Evolutionary conservation across 2,888 invertebrate species (phyloP).

Genomic region (Pterobdella sp.): DNA sequence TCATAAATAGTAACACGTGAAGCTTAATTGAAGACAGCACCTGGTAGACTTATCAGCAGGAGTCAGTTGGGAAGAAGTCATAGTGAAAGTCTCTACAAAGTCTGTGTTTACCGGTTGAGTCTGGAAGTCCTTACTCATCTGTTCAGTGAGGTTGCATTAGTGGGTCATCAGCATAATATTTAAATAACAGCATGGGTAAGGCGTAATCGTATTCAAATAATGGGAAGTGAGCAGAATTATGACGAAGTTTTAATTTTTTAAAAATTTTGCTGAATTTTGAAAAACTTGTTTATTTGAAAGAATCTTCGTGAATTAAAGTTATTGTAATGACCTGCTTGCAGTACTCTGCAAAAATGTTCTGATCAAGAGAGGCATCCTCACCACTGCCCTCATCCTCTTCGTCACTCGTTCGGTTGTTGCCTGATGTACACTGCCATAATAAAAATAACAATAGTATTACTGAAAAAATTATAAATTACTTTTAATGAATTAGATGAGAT

Average conservation of each 20-base stretch:
- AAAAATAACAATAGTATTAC: too few relatives aligned
- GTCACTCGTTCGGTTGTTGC: background rate
- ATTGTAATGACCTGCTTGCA: background rate
- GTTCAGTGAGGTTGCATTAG: background rate
- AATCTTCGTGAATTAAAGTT: background rate
- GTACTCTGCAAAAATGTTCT: background rate
- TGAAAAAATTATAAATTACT: too few relatives aligned
- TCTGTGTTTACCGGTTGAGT: constrained; percentile 60
- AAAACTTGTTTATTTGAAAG: background rate
- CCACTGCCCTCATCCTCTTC: background rate
- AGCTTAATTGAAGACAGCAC: too few relatives aligned
- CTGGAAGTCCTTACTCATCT: constrained; percentile 56
- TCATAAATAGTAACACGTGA: too few relatives aligned
- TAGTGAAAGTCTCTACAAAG: constrained; percentile 60
- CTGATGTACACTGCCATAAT: background rate
- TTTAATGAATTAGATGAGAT: too few relatives aligned
- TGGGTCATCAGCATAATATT: background rate
- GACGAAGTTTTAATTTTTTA: too few relatives aligned
- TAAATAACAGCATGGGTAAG: background rate
- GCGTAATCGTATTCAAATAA: too few relatives aligned
- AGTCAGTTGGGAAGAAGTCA: constrained; percentile 60
- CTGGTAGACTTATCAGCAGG: constrained; percentile 56
- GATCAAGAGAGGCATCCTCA: background rate
- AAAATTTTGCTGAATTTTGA: too few relatives aligned
- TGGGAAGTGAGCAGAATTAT: too few relatives aligned